phyloP scores from a whole-genome alignment of 2,888 invertebrate species.

The Apamea epomidion region DNA sequence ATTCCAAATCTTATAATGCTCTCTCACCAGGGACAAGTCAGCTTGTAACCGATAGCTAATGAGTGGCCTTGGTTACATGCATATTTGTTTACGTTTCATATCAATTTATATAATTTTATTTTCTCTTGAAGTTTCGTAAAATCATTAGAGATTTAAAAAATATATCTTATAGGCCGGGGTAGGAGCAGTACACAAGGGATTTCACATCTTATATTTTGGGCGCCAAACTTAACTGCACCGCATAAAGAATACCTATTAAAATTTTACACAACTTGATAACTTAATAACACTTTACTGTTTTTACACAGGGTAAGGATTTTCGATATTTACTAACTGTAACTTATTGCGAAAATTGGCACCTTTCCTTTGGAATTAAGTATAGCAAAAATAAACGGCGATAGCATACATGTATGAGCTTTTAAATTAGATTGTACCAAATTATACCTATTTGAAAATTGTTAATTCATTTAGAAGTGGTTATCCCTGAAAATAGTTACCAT shows the following conservation, averaged over 20 bases:
- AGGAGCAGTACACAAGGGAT: slow-evolving; percentile 85
- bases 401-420: slow-evolving; percentile 53
- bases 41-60: slow-evolving; percentile 86
- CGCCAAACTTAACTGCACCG: slow-evolving; percentile 52
- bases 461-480: slow-evolving; percentile 80
- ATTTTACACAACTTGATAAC: slow-evolving; percentile 32
- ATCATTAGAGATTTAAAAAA: slow-evolving; percentile 82
- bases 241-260: slow-evolving; percentile 36
- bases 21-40: slow-evolving; percentile 83
- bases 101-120: slow-evolving; percentile 77
- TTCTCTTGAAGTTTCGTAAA: slow-evolving; percentile 80
- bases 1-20: slow-evolving; percentile 72
- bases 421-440: slow-evolving; percentile 58
- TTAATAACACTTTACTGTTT: slow-evolving; percentile 44
- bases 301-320: slow-evolving; percentile 51
- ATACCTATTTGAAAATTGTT: slow-evolving; percentile 61
- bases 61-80: slow-evolving; percentile 87
- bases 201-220: slow-evolving; percentile 74
- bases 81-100: slow-evolving; percentile 84
- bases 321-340: slow-evolving; percentile 47
- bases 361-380: slow-evolving; percentile 55
- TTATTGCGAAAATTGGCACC: slow-evolving; percentile 57
- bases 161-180: slow-evolving; percentile 82
- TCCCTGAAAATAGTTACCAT: slow-evolving; percentile 90
- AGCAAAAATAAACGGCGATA: slow-evolving; percentile 47